A percentile compares a stretch with the other conserved stretches of the same genome.
phyloP scores from a whole-genome alignment of 2,113 vertebrate genomes.

The Vulpes vulpes region DNA sequence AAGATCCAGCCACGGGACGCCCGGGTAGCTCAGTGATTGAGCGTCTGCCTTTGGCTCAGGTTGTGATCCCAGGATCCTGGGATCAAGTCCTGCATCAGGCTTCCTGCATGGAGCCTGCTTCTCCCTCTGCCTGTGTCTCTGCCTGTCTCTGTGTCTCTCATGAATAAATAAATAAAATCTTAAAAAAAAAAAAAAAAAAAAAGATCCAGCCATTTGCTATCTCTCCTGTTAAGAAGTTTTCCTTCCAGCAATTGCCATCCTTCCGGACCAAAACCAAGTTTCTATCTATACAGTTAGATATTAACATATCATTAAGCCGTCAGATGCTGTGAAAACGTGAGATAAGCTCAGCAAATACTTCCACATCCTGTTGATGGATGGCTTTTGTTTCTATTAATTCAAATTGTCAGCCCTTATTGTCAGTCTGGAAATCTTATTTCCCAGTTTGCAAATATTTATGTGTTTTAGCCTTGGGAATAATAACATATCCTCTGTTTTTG shows the following conservation, averaged over 20 bases:
- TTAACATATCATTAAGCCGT: background rate
- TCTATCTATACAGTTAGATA: background rate
- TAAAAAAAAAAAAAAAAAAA: background rate
- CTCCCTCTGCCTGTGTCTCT: too few relatives aligned
- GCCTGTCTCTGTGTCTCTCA: too few relatives aligned
- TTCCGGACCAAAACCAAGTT: background rate
- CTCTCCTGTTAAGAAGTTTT: background rate
- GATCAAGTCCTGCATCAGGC: too few relatives aligned
- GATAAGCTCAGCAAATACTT: background rate
- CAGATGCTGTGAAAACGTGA: background rate
- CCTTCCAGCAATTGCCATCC: background rate
- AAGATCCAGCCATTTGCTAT: background rate
- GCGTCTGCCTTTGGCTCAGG: too few relatives aligned
- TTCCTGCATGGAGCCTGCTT: too few relatives aligned
- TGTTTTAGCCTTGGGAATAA: constrained; percentile 53
- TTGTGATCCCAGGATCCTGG: too few relatives aligned
- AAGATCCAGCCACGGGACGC: background rate
- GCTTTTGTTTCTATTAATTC: background rate
- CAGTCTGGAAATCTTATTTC: constrained; percentile 56
- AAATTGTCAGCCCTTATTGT: background rate
- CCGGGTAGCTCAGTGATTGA: too few relatives aligned
- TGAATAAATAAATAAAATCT: too few relatives aligned
- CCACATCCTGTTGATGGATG: background rate
- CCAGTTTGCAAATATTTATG: constrained; percentile 60
- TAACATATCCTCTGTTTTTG: constrained; percentile 9